Conservation (phyloP, 2,113 vertebrate species). For the pig (Sus scrofa) region T2T-Sscrofa CM000816.6:73648501-73649000, state of each 20-base stretch:
- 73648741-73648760: not conserved
- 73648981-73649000: not conserved
- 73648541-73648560: not conserved
- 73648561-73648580: fast-evolving
- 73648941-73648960: not conserved
- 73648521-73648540: not conserved
- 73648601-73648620: not conserved
- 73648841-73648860: not conserved
- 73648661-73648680: not conserved
- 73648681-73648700: not conserved
- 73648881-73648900: fast-evolving
- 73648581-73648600: not conserved
- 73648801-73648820: too few species aligned
- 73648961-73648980: not conserved
- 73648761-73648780: too few species aligned
- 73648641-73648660: not conserved
- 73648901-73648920: not conserved
- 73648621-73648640: not conserved
- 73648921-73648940: not conserved
- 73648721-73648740: not conserved
- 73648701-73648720: not conserved
- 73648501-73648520: not conserved
- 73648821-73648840: too few species aligned
- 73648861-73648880: not conserved
- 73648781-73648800: too few species aligned